Evolutionary conservation across 2,888 invertebrate genomes (phyloP), one percentile per base, ranked within the genome.

Genomic region (Serripes groenlandicus): DNA sequence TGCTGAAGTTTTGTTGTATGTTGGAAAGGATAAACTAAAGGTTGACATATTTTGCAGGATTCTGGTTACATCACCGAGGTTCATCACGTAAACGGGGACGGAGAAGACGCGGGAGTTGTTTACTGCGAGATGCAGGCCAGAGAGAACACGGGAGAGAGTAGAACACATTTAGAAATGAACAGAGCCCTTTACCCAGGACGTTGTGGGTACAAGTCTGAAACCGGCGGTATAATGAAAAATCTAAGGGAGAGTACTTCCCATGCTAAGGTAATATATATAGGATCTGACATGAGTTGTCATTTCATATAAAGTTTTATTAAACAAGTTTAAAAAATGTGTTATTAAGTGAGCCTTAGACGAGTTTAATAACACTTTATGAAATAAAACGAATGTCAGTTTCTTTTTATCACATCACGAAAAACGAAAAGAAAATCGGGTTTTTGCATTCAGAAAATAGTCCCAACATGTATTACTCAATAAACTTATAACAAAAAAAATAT

Each of bases 111-210:
- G 18, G 99, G 99, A 26, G 98, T 98, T 21, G 98, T 98, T n/a
- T 98, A 98, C 94, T 98, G 97, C 94, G 98, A 99, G 95, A 98
- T 98, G 97, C 98, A 98, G 95, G 97, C 97, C 0, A 94, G 96
- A 37, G 98, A 98, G 94, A 98, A 97, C 94, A 96, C 96, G n/a
- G 97, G 97, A 4, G 97, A 97, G 92, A 96, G 96, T 78, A 95
- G 97, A 81, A 96, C 97, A 82, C 96, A 97, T 89, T 94, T 96
- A 75, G 96, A 96, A 88, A 94, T 98, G 93, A 94, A 96, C 28
- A 95, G 96, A 85, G 96, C 96, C 2, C 96, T 97, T 93, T 98
- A 98, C 94, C 97, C 98, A 0, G 96, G 96, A 30, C 96, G 96
- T 90, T 97, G 97, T 93, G 98, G 98, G 0, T 98, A 98, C 94